A percentile compares a stretch with the other conserved stretches of the same genome.
Evolutionary conservation across 2,113 vertebrate genomes (phyloP).

Genomic region (Oncorhynchus mykiss): DNA sequence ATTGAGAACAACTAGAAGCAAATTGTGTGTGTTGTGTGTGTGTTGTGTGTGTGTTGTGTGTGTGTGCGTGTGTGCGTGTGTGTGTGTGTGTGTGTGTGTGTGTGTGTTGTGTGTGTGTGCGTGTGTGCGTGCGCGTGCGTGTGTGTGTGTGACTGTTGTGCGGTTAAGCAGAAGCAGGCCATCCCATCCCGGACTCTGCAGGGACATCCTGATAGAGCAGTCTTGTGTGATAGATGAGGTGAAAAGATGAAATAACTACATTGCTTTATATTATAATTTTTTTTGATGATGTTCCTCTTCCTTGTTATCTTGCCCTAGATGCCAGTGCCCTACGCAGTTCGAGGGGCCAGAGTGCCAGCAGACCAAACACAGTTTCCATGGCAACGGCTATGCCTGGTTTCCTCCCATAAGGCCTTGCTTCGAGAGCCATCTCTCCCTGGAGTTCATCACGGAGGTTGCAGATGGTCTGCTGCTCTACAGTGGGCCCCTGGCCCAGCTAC

Average conservation of each 20-base stretch:
- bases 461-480: conserved; percentile 85
- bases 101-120: not conserved
- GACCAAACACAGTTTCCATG: conserved; percentile 88
- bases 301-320: conserved; percentile 69
- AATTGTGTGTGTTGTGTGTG: not conserved
- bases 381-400: conserved; percentile 89
- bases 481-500: conserved; percentile 80
- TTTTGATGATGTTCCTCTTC: conserved; percentile 22
- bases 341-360: conserved; percentile 89
- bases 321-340: conserved; percentile 82
- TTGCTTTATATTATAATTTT: conserved; percentile 12
- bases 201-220: not conserved
- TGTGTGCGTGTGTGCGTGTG: not conserved
- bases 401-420: conserved; percentile 84
- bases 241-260: not conserved
- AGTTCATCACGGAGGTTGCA: conserved; percentile 85
- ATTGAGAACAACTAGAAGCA: not conserved
- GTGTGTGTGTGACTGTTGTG: conserved; percentile 2
- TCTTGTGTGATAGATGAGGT: not conserved
- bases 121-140: not conserved
- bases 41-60: not conserved
- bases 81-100: not conserved
- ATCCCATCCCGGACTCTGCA: not conserved
- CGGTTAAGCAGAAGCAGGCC: not conserved
- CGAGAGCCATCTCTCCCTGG: conserved; percentile 83